Conservation (phyloP, 2,888 invertebrate species). For the Ophioninae sp. region DNA sequence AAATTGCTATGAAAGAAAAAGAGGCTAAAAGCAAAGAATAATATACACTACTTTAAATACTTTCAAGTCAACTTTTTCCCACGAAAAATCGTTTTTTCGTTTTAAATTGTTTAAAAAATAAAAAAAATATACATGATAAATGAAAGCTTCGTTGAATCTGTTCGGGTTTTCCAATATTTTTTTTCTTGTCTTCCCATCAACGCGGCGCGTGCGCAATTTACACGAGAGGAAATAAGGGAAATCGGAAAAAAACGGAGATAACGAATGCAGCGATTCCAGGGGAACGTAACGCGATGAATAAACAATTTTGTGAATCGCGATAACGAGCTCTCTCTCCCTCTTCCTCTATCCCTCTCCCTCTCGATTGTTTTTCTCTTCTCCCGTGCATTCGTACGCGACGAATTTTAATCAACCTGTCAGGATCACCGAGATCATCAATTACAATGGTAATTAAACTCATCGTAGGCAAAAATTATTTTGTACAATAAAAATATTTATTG, state of each 20-base stretch:
- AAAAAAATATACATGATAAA: no score
- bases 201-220: conserved; percentile 28
- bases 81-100: background rate
- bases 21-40: no score
- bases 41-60: no score
- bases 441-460: conserved; percentile 21
- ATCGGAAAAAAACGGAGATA: conserved; percentile 8
- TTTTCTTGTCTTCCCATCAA: conserved; percentile 13
- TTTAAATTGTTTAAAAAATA: background rate
- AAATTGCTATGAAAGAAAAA: no score
- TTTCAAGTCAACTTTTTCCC: no score
- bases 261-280: conserved; percentile 17
- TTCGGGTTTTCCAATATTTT: background rate
- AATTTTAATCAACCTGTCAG: conserved; percentile 64
- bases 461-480: background rate
- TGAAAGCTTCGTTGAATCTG: conserved; percentile 8
- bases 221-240: conserved; percentile 11
- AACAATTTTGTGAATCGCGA: conserved; percentile 57
- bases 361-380: conserved; percentile 15
- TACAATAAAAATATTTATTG: background rate
- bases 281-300: conserved; percentile 56
- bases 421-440: conserved; percentile 49
- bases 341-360: background rate
- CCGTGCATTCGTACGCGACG: conserved; percentile 42
- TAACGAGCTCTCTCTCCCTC: conserved; percentile 50